Percentiles rank a stretch among this genome's conserved stretches.
Conservation (phyloP, 2,113 vertebrate species). For the Dryoscopus gambensis region DNA sequence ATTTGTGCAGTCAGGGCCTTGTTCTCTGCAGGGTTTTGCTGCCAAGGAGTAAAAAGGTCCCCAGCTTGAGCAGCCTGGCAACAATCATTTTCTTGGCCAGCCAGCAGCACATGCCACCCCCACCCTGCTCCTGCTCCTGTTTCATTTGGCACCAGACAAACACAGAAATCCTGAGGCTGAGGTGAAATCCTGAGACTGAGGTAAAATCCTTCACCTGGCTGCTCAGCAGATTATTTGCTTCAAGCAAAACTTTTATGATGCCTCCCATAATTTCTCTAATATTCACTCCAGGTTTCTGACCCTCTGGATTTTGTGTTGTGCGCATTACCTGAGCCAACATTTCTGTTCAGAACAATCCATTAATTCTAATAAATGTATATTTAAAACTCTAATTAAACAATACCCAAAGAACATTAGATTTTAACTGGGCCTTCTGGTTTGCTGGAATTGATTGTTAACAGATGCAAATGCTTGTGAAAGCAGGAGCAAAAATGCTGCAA, state of each 20-base stretch:
- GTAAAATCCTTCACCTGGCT: neutral
- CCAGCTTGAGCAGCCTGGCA: neutral
- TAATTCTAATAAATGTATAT: neutral
- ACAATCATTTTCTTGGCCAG: neutral
- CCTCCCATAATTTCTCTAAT: neutral
- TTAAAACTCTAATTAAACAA: neutral
- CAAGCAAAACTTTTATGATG: neutral
- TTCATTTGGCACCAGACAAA: neutral
- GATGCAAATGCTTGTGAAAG: neutral
- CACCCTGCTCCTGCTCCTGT: neutral
- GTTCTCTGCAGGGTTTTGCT: neutral
- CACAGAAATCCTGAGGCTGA: neutral
- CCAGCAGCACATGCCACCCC: neutral
- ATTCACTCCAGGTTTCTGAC: neutral
- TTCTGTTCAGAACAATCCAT: neutral
- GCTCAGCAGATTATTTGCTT: neutral
- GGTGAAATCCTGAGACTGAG: neutral
- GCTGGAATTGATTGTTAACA: neutral
- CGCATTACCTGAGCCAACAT: neutral
- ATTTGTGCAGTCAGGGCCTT: neutral
- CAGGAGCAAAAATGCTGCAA: neutral
- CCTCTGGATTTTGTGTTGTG: neutral
- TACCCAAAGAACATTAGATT: neutral
- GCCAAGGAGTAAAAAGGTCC: neutral
- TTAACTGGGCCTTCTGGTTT: neutral